Conservation (phyloP, 2,888 invertebrate genomes). For the Schizaphis graminum region DNA sequence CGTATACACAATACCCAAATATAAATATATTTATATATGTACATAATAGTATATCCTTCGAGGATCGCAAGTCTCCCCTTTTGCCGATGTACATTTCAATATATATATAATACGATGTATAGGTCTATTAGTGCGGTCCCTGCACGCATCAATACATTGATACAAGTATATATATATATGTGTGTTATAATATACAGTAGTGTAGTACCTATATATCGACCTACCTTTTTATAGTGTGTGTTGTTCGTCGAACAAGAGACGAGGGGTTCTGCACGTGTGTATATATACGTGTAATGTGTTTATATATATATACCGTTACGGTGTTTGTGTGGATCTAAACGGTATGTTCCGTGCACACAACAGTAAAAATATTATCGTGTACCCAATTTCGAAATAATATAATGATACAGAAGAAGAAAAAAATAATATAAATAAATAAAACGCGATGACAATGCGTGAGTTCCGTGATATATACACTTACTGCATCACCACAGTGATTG, state of each 20-base stretch:
- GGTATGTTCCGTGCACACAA: conserved; percentile 13
- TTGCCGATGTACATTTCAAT: not conserved
- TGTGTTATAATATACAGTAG: not conserved
- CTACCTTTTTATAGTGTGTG: not conserved
- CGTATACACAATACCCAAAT: not conserved
- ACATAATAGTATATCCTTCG: not conserved
- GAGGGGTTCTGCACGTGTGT: not conserved
- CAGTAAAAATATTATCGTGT: conserved; percentile 54
- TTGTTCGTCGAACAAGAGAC: conserved; percentile 16
- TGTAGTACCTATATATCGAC: conserved; percentile 1
- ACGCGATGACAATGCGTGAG: conserved; percentile 47
- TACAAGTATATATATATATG: not conserved
- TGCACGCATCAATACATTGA: conserved; percentile 3
- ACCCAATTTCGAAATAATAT: conserved; percentile 54
- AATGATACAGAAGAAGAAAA: not conserved
- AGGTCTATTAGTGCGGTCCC: conserved; percentile 31
- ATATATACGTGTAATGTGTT: not conserved
- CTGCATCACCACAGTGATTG: not conserved
- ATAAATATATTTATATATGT: not conserved
- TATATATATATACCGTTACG: not conserved
- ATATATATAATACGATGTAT: not conserved
- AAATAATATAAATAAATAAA: conserved; percentile 33
- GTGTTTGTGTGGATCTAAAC: conserved; percentile 27
- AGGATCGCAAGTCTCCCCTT: not conserved
- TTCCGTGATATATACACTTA: conserved; percentile 11